Base-by-base conservation (phyloP, 2,113 vertebrate species). In the Corvus moneduloides region DNA sequence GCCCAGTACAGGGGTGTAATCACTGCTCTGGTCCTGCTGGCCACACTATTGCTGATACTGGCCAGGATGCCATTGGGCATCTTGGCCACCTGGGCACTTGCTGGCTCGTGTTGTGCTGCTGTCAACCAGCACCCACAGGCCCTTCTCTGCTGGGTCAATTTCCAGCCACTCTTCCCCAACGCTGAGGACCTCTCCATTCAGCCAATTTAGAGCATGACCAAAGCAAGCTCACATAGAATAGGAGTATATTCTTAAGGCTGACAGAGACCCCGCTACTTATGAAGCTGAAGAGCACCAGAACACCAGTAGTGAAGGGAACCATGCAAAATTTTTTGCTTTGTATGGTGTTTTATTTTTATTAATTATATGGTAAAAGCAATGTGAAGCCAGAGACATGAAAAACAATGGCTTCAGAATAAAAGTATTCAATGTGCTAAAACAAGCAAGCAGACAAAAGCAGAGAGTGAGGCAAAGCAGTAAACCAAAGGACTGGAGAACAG, bases 1-100 rank as follows among this genome's bases (percentile, higher is more conserved):
- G 55, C 41, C 5, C 0, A 48, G 41, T 6, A 43, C 18, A 35
- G 21, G 13, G 2, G 3, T 4, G 12, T 3, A 35, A 23, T 20
- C 69, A 2, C 35, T 43, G 35, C 22, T 10, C 35, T 7, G 32
- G 2, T 76, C 54, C 69, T 54, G 28, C 0, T 49, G 48, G 48
- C 48, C 48, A 24, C 48, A 0, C 30, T 41, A 6, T 23, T 59
- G 3, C 28, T 59, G 43, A 37, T 30, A 10, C 30, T 9, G 55
- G 21, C 17, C n/a, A 76, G 41, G 41, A 27, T 62, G 26, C 11
- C 26, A 9, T 2, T 32, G 30, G 41, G 0, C 21, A 16, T 48
- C n/a, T 41, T 9, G 41, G n/a, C 30, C 33, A 61, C 54, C 16
- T 69, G 62, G 9, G 24, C 18, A 43, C 41, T 5, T 0, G 0